Conservation (phyloP, 2,113 vertebrate genomes). For the Anoura caudifer region DNA sequence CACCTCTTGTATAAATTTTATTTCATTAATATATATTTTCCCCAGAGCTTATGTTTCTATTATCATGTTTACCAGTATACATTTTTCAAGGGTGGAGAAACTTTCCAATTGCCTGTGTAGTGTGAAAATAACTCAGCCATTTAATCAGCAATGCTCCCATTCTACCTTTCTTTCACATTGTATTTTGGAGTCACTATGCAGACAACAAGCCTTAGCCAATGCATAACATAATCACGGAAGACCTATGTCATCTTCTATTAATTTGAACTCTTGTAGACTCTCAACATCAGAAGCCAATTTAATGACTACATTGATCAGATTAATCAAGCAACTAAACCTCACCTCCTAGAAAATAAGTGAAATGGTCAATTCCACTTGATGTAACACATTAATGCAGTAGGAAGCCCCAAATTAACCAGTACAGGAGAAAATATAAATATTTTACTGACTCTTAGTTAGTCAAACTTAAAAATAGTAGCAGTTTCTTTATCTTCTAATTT, state of each 20-base stretch:
- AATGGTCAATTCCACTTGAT: not conserved
- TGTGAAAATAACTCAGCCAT: not conserved
- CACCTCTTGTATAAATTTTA: not conserved
- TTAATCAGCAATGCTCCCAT: not conserved
- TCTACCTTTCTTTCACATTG: not conserved
- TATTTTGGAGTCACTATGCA: not conserved
- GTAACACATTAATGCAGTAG: not conserved
- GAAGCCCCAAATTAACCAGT: not conserved
- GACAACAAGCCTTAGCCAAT: not conserved
- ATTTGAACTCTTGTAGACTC: not conserved
- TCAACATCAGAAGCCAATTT: not conserved
- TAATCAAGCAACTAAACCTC: not conserved
- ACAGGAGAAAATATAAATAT: not conserved
- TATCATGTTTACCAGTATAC: not conserved
- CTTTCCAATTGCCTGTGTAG: not conserved
- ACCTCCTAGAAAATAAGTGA: not conserved
- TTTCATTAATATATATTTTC: not conserved
- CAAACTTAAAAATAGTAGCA: not conserved
- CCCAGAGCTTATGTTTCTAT: not conserved
- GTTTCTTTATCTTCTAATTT: not conserved
- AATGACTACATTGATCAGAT: not conserved
- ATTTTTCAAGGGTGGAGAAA: not conserved
- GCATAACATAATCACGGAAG: not conserved
- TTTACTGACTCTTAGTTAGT: not conserved
- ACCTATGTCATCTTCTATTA: not conserved